Conservation (phyloP, 2,113 vertebrate genomes). For the Sceloporus undulatus region DNA sequence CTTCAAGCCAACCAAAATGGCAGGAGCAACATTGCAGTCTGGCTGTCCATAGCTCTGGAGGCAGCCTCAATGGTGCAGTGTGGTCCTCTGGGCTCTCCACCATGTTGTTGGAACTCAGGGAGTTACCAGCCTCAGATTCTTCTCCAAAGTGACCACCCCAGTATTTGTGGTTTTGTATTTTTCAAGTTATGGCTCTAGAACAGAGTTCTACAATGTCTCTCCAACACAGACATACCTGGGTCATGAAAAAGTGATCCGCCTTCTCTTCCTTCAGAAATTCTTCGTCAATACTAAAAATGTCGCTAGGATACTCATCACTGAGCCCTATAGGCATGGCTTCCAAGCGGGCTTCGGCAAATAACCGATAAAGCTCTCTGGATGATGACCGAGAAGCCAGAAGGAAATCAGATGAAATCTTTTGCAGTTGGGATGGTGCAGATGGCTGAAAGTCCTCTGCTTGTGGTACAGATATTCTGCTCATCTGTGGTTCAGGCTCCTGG, state of each 20-base stretch:
- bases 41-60: too few relatives aligned
- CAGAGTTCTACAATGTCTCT: background rate
- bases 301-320: accelerated
- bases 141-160: too few relatives aligned
- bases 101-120: too few relatives aligned
- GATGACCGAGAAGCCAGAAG: background rate
- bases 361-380: background rate
- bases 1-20: too few relatives aligned
- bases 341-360: background rate
- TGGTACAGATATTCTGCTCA: background rate
- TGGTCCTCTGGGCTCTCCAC: too few relatives aligned
- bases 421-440: accelerated
- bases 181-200: too few relatives aligned
- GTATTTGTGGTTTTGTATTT: too few relatives aligned
- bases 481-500: background rate
- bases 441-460: accelerated
- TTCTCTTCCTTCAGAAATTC: background rate
- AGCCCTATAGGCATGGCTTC: background rate
- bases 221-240: constrained; percentile 77
- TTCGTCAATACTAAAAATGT: accelerated
- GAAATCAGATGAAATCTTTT: accelerated
- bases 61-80: too few relatives aligned
- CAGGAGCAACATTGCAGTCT: too few relatives aligned
- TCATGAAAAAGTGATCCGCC: constrained; percentile 81
- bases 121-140: too few relatives aligned